Evolutionary conservation across 2,888 invertebrate species (phyloP), one percentile per base, ranked within the genome.

Genomic region (Drosophila mimetica): DNA sequence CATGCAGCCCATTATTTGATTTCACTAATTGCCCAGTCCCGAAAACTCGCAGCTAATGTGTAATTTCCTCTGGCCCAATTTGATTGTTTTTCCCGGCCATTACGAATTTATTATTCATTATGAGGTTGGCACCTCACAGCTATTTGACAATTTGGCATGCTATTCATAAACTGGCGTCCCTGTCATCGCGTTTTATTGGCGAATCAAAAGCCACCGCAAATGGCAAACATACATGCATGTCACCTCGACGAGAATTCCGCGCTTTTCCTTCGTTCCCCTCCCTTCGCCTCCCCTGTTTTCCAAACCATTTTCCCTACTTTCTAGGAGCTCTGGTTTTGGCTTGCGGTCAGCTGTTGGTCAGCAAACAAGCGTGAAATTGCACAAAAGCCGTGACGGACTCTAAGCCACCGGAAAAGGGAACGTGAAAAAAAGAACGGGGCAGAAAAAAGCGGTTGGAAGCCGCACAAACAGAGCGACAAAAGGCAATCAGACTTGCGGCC

Each of bases 341-440:
- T 79, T 81, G 81, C 79, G 81, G 81, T 85, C 81, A 85, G 82
- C 77, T 84, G 71, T 70, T 70, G 70, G 85, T 65, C 81, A 70
- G 86, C 86, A 83, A 79, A 80, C 86, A 78, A 85, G 82, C 82
- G 77, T 83, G 80, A 83, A 83, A 86, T 83, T 83, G 83, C 77
- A 81, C 79, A 77, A 81, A 81, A 81, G 76, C 73, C 72, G 66
- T 77, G 77, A 70, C 59, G 65, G 34, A 59, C 67, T 65, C 67
- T 57, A 57, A 59, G 32, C 59, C 41, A 37, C 22, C 42, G 51
- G 51, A 46, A 42, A 54, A 13, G 46, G 42, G 30, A 36, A 55
- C 39, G 16, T 14, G 36, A 18, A 32, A 30, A 41, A 41, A 36
- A 18, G 22, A n/a, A 32, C 16, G 28, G 34, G 50, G 22, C 51